Evolutionary conservation across 2,888 invertebrate species (phyloP).

Genomic region (Yponomeuta evonymella): DNA sequence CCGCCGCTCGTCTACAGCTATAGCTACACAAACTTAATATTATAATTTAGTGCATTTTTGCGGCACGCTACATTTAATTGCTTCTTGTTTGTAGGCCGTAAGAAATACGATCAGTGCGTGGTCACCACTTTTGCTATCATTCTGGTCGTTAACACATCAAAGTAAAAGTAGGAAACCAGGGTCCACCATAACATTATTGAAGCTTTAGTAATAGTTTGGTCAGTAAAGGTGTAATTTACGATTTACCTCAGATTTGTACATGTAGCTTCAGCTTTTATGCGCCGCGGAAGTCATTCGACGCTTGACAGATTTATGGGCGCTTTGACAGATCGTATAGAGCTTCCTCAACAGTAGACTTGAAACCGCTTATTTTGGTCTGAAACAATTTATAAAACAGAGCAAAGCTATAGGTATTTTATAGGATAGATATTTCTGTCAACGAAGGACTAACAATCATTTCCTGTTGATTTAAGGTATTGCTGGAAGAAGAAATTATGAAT

Average conservation of each 20-base stretch:
- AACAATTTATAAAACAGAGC: neutral
- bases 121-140: neutral
- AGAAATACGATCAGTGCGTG: neutral
- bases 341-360: neutral
- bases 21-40: neutral
- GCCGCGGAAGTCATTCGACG: neutral
- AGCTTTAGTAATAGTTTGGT: neutral
- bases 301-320: neutral
- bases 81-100: neutral
- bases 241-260: neutral
- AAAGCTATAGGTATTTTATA: neutral
- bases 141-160: neutral
- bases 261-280: neutral
- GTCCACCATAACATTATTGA: neutral
- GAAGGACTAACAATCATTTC: too few species aligned
- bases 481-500: too few species aligned
- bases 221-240: neutral
- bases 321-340: neutral
- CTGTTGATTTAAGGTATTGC: too few species aligned
- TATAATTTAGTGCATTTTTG: neutral
- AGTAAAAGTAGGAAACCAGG: neutral
- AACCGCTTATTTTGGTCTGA: neutral
- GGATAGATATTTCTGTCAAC: too few species aligned
- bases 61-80: neutral
- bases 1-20: neutral